Conservation (phyloP, 1,140 invertebrate genomes). For the Hylaeus anthracinus region DNA sequence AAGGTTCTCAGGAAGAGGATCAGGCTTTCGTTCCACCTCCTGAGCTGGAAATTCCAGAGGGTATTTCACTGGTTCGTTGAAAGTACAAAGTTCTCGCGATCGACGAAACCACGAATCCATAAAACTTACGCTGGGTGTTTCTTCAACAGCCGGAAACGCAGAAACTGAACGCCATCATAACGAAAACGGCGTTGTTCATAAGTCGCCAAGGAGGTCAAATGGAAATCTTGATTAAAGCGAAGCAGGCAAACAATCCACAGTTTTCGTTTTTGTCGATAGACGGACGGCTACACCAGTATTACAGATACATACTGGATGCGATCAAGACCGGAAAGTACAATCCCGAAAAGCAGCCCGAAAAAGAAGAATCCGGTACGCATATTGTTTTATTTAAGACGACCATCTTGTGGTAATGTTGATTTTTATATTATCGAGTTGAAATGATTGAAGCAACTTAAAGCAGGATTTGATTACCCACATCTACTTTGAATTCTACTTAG, state of each 20-base stretch:
- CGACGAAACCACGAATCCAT: not conserved
- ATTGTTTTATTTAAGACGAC: slow-evolving; percentile 60
- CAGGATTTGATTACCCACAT: slow-evolving; percentile 76
- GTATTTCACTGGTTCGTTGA: slow-evolving; percentile 85
- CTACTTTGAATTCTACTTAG: slow-evolving; percentile 76
- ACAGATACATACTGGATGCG: slow-evolving; percentile 89
- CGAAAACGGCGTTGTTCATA: slow-evolving; percentile 98
- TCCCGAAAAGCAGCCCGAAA: slow-evolving; percentile 82
- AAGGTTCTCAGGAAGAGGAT: slow-evolving; percentile 83
- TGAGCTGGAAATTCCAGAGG: slow-evolving; percentile 87
- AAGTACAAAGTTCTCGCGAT: not conserved
- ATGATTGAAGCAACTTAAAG: slow-evolving; percentile 69
- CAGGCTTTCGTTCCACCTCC: slow-evolving; percentile 87
- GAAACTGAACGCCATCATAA: slow-evolving; percentile 96
- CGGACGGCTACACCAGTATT: slow-evolving; percentile 93
- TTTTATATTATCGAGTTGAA: slow-evolving; percentile 66
- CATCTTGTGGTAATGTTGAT: slow-evolving; percentile 65
- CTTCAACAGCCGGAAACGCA: slow-evolving; percentile 91
- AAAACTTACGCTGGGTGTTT: slow-evolving; percentile 32
- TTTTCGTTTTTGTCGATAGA: slow-evolving; percentile 97
- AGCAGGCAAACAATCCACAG: slow-evolving; percentile 95
- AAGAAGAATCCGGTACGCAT: slow-evolving; percentile 81
- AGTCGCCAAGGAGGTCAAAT: slow-evolving; percentile 96
- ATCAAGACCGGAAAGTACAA: slow-evolving; percentile 92
- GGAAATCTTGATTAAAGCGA: slow-evolving; percentile 99